These are phyloP conservation scores for Nicator chloris DNA, from an alignment of 2,113 vertebrate genomes.

Conservation along the genomic window DNA sequence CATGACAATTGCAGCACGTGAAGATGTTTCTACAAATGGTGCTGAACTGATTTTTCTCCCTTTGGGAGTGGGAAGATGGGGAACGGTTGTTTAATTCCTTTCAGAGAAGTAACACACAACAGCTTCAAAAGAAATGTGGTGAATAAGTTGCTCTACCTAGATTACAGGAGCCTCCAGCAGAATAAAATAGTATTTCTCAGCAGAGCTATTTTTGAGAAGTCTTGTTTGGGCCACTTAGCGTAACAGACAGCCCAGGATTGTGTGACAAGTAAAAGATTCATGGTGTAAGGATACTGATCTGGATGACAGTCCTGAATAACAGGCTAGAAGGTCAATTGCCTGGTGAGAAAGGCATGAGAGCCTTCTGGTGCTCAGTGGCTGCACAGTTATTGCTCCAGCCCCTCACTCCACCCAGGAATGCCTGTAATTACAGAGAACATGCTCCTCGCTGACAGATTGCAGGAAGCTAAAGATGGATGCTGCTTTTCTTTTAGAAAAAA, in stretches of 20 bases:
- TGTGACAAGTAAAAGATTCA: slow-evolving; percentile 2
- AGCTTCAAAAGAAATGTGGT: background rate
- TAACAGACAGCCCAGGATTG: background rate
- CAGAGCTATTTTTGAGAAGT: background rate
- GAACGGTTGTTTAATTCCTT: background rate
- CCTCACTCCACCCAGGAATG: slow-evolving; percentile 13
- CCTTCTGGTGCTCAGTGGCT: background rate
- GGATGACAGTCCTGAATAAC: slow-evolving; percentile 7
- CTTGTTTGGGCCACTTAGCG: background rate
- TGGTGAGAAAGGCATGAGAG: background rate
- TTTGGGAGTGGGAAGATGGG: background rate
- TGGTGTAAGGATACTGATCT: background rate
- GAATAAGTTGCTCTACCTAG: background rate
- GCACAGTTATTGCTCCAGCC: background rate
- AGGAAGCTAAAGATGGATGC: slow-evolving; percentile 14
- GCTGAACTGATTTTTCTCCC: background rate
- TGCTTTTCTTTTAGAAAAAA: background rate
- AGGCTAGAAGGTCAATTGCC: slow-evolving; percentile 21
- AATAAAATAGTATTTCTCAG: background rate
- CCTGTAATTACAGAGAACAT: slow-evolving; percentile 23
- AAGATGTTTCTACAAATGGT: background rate
- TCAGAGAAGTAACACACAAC: background rate
- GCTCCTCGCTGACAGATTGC: slow-evolving; percentile 11
- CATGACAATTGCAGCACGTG: background rate
- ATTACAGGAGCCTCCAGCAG: background rate